Conservation (phyloP, 2,797 vertebrate species). For the Sebastes dallii region DNA sequence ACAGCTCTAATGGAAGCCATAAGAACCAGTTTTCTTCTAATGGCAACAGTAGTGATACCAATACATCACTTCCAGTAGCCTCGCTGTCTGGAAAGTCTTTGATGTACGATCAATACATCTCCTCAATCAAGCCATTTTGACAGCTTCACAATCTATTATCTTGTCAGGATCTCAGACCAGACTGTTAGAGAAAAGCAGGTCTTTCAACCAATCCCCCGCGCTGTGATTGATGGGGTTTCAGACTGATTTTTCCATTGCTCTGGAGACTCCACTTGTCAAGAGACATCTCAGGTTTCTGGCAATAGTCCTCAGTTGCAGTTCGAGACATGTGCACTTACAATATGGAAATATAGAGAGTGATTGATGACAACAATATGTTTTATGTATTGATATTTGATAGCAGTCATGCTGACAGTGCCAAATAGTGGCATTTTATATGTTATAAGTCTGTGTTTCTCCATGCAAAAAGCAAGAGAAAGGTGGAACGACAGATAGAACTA, state of each 20-base stretch:
- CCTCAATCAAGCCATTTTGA: slow-evolving; percentile 40
- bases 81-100: slow-evolving; percentile 22
- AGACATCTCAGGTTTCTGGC: slow-evolving; percentile 65
- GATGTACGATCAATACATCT: slow-evolving; percentile 31
- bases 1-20: not conserved
- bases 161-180: slow-evolving; percentile 60
- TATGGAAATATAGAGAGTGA: slow-evolving; percentile 29
- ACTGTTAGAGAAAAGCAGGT: slow-evolving; percentile 43
- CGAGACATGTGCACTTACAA: slow-evolving; percentile 15
- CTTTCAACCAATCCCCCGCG: slow-evolving; percentile 51
- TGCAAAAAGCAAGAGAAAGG: not conserved
- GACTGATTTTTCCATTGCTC: slow-evolving; percentile 61
- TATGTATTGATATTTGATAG: not conserved
- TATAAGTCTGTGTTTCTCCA: not conserved
- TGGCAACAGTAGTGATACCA: not conserved
- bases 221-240: slow-evolving; percentile 70
- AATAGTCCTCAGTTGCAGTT: slow-evolving; percentile 24
- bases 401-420: not conserved
- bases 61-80: slow-evolving; percentile 18
- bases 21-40: not conserved
- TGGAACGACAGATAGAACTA: slow-evolving; percentile 8
- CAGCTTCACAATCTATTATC: slow-evolving; percentile 70
- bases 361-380: slow-evolving; percentile 8
- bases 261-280: slow-evolving; percentile 63
- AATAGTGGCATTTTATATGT: not conserved